Evolutionary conservation across 2,888 invertebrate species (phyloP).

Genomic region (Cheilosia urbana): DNA sequence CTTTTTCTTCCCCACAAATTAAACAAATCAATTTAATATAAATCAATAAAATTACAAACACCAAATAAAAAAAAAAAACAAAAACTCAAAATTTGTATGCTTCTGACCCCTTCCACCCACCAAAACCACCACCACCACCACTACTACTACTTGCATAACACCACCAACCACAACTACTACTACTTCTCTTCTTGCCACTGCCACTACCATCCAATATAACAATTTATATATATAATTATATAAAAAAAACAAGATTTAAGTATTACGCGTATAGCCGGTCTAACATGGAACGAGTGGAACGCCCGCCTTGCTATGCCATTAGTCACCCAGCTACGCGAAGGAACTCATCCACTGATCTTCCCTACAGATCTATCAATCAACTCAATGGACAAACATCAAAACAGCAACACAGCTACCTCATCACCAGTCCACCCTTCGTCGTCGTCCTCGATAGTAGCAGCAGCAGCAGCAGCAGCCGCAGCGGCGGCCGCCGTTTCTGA

Average conservation of each 20-base stretch:
- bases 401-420: conserved; percentile 71
- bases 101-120: conserved; percentile 62
- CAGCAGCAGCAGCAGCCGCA: conserved; percentile 52
- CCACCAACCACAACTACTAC: conserved; percentile 60
- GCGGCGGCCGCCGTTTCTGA: conserved; percentile 63
- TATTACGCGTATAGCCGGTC: conserved; percentile 88
- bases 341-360: conserved; percentile 83
- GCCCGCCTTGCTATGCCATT: conserved; percentile 90
- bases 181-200: conserved; percentile 65
- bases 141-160: conserved; percentile 61
- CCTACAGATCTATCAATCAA: conserved; percentile 83
- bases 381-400: conserved; percentile 80
- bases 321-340: conserved; percentile 86
- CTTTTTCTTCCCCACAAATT: conserved; percentile 77
- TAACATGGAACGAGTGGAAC: conserved; percentile 90
- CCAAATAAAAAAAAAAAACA: conserved; percentile 58
- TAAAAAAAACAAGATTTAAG: conserved; percentile 86
- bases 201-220: conserved; percentile 61
- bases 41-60: conserved; percentile 55
- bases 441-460: conserved; percentile 76
- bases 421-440: conserved; percentile 78
- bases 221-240: conserved; percentile 26
- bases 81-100: conserved; percentile 58
- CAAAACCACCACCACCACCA: conserved; percentile 50
- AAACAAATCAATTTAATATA: conserved; percentile 55